These are phyloP conservation scores for Florisuga fusca DNA, from an alignment of 2,797 vertebrate genomes.

Conservation along the genomic window DNA sequence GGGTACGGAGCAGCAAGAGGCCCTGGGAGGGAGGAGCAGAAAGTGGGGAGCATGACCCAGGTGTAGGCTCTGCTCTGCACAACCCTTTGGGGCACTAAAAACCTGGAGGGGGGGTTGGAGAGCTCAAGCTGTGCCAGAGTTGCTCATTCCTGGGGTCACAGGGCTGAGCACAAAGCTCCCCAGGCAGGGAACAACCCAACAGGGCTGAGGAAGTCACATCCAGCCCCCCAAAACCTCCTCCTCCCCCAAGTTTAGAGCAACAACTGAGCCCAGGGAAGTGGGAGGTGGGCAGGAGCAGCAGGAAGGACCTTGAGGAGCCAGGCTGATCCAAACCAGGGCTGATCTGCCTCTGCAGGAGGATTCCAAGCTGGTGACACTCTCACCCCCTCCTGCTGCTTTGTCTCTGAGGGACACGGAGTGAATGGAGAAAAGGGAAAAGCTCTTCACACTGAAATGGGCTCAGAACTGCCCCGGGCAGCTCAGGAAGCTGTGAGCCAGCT, in stretches of 20 bases:
- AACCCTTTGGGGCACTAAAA: background rate
- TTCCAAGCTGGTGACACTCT: background rate
- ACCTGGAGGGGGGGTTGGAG: background rate
- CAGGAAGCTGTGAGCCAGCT: conserved; percentile 1
- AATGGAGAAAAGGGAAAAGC: conserved; percentile 28
- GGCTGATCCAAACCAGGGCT: background rate
- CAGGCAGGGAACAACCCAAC: background rate
- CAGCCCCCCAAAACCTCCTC: background rate
- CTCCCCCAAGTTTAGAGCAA: background rate
- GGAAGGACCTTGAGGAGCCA: background rate
- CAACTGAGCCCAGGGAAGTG: background rate
- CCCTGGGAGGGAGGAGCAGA: background rate
- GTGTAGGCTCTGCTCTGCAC: background rate
- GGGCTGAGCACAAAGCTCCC: background rate
- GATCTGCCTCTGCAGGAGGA: background rate
- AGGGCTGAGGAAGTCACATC: background rate
- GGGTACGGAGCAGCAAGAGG: background rate
- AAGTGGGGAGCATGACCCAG: background rate
- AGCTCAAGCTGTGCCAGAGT: background rate
- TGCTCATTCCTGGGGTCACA: background rate
- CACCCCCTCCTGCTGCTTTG: background rate
- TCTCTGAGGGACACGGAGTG: background rate
- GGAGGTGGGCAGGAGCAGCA: background rate
- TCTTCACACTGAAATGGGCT: conserved; percentile 19
- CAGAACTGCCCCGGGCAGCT: background rate